A percentile compares a stretch with the other conserved stretches of the same genome.
phyloP scores from a whole-genome alignment of 2,888 invertebrate species.

The Dasysyrphus albostriatus region DNA sequence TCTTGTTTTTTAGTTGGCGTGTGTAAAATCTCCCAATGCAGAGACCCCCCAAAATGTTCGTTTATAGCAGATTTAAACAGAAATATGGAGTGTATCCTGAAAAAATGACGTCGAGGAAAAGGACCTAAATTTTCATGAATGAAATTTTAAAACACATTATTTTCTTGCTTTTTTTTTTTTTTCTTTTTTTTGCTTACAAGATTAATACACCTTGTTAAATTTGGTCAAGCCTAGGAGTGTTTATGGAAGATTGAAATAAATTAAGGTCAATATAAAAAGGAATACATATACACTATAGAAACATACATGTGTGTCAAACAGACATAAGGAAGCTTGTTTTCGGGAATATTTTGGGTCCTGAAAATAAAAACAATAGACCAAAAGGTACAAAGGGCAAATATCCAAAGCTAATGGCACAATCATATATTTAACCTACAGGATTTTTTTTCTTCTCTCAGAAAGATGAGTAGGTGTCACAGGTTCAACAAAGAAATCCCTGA shows the following conservation, averaged over 20 bases:
- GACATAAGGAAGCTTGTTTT: constrained; percentile 3
- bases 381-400: background rate
- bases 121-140: constrained; percentile 5
- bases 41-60: no score
- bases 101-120: background rate
- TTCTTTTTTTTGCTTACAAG: background rate
- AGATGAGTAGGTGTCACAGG: background rate
- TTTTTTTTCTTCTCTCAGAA: background rate
- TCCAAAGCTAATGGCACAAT: constrained; percentile 5
- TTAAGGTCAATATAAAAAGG: constrained; percentile 21
- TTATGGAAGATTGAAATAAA: constrained; percentile 9
- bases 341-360: background rate
- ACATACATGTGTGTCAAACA: background rate
- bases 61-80: no score
- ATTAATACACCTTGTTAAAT: constrained; percentile 1
- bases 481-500: background rate
- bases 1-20: no score
- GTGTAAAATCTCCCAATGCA: no score
- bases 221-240: background rate
- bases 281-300: background rate
- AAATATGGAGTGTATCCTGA: no score
- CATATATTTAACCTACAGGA: background rate
- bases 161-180: background rate
- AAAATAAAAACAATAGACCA: background rate
- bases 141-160: background rate